Conservation (phyloP, 2,888 invertebrate genomes). For the Papilio gigon region DNA sequence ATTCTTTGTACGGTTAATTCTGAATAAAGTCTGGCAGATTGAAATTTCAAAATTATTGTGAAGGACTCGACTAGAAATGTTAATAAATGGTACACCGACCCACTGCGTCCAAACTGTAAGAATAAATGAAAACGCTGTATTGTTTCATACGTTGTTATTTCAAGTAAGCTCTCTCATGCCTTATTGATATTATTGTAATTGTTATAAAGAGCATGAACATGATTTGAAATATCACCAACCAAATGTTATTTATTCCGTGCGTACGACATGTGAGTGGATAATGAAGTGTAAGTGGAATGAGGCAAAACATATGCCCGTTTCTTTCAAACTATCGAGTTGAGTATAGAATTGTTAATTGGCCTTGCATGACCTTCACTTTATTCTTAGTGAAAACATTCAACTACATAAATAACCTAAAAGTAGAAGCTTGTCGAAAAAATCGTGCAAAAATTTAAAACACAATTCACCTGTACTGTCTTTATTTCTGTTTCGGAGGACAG, state of each 20-base stretch:
- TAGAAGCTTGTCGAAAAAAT: not conserved
- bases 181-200: not conserved
- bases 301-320: not conserved
- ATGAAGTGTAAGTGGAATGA: too few relatives aligned
- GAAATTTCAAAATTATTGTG: conserved; percentile 14
- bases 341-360: not conserved
- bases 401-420: not conserved
- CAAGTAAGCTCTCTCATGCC: not conserved
- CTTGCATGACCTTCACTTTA: not conserved
- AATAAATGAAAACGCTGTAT: conserved; percentile 2
- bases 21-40: conserved; percentile 19
- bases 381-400: not conserved
- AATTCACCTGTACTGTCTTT: conserved; percentile 20
- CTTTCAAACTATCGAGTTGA: not conserved
- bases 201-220: not conserved
- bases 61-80: not conserved
- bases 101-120: not conserved
- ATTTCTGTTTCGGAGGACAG: conserved; percentile 13
- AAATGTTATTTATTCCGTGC: too few relatives aligned
- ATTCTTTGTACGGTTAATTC: conserved; percentile 31
- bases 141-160: not conserved
- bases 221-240: too few relatives aligned
- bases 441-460: conserved; percentile 23
- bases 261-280: too few relatives aligned
- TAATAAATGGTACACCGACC: conserved; percentile 8